phyloP scores from a whole-genome alignment of 1,140 invertebrate species.

The Camponotus vicinus region DNA sequence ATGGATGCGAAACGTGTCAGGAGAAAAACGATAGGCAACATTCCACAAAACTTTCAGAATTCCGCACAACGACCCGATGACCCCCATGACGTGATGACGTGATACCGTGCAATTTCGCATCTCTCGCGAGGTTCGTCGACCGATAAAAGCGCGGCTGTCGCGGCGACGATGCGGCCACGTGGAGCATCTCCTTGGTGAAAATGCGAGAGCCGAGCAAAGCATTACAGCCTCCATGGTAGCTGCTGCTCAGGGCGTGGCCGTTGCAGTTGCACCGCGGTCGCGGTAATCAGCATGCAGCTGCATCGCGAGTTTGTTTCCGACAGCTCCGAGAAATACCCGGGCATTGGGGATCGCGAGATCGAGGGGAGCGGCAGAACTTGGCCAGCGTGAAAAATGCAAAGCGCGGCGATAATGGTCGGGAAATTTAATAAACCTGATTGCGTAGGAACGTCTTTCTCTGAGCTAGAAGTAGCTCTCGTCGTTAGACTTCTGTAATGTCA shows the following conservation, averaged over 20 bases:
- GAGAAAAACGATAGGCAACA: neutral
- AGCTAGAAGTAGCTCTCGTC: neutral
- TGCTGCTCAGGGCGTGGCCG: conserved; percentile 62
- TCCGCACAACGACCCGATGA: neutral
- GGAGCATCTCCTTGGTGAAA: conserved; percentile 12
- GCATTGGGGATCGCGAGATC: conserved; percentile 16
- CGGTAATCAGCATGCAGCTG: conserved; percentile 5
- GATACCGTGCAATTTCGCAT: conserved; percentile 39
- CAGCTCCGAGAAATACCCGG: conserved; percentile 9
- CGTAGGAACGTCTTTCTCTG: neutral
- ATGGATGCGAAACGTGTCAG: neutral
- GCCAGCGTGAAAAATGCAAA: neutral
- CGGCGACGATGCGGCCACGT: conserved; percentile 33
- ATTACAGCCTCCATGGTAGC: neutral
- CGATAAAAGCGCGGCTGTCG: conserved; percentile 35
- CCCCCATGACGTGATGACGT: neutral
- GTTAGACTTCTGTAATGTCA: neutral
- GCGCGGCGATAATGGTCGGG: neutral
- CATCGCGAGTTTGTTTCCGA: conserved; percentile 1
- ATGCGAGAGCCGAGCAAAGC: conserved; percentile 7
- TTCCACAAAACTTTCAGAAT: neutral
- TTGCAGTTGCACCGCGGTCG: conserved; percentile 15
- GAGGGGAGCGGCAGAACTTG: neutral
- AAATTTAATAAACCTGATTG: neutral
- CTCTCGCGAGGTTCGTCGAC: conserved; percentile 60